These are phyloP conservation scores for Ennomos quercinarius DNA, from an alignment of 2,888 invertebrate genomes.

Conservation along the genomic window DNA sequence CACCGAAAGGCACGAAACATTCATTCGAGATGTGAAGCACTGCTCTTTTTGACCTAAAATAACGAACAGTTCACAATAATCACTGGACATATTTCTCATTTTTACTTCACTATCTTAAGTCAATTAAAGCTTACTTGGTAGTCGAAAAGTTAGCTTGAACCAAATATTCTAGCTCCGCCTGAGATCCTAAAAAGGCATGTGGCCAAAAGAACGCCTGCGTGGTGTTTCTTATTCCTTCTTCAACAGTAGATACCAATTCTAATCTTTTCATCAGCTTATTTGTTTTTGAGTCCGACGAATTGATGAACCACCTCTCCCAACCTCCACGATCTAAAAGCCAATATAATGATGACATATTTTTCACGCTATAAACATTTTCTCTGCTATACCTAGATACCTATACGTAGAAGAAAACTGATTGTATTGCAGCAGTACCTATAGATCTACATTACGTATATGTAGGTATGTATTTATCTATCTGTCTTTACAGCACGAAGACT, in stretches of 20 bases:
- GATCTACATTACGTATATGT: too few relatives aligned
- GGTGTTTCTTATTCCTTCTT: conserved; percentile 89
- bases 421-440: too few relatives aligned
- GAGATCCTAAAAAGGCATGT: conserved; percentile 91
- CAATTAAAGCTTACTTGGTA: conserved; percentile 56
- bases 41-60: conserved; percentile 84
- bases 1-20: conserved; percentile 90
- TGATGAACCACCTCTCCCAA: conserved; percentile 90
- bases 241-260: conserved; percentile 88
- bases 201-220: conserved; percentile 92
- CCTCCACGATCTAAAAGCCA: conserved; percentile 87
- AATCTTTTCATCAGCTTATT: conserved; percentile 87
- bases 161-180: conserved; percentile 89
- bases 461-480: too few relatives aligned
- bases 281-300: conserved; percentile 88
- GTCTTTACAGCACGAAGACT: too few relatives aligned
- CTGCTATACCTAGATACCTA: too few relatives aligned
- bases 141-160: conserved; percentile 89
- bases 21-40: conserved; percentile 90
- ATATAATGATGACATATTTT: neutral
- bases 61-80: neutral
- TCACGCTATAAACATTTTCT: too few relatives aligned
- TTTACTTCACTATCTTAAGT: too few relatives aligned
- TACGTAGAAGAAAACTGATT: too few relatives aligned
- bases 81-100: neutral